phyloP scores from a whole-genome alignment of 1,140 invertebrate species.

The Drosophila mauritiana region DNA sequence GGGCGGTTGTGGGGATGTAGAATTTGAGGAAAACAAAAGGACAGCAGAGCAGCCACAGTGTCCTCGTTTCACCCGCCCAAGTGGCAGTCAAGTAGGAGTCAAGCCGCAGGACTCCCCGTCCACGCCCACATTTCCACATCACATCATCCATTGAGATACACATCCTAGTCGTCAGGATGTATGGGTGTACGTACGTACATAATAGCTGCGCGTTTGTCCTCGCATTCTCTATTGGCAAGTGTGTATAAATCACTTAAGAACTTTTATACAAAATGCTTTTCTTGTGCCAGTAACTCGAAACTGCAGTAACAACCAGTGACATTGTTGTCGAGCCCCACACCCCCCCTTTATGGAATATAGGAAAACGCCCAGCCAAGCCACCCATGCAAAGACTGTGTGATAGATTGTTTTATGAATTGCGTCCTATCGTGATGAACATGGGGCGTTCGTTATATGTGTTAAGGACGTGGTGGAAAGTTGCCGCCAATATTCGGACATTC shows the following conservation, averaged over 20 bases:
- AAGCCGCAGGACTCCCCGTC: constrained; percentile 22
- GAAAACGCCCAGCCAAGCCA: neutral
- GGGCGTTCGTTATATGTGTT: constrained; percentile 68
- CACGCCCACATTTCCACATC: neutral
- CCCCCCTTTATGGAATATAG: neutral
- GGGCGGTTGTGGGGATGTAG: constrained; percentile 1
- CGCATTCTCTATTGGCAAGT: constrained; percentile 54
- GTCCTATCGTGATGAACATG: constrained; percentile 50
- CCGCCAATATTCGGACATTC: constrained; percentile 26
- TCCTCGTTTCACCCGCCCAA: constrained; percentile 32
- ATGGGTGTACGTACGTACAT: constrained; percentile 19
- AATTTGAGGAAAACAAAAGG: constrained; percentile 37
- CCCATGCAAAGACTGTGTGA: constrained; percentile 6
- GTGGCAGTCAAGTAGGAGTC: constrained; percentile 52
- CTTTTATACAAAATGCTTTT: constrained; percentile 70
- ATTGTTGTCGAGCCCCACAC: constrained; percentile 16
- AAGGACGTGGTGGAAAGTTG: constrained; percentile 65
- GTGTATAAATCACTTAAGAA: constrained; percentile 81
- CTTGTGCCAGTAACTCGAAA: constrained; percentile 57
- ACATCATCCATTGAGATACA: constrained; percentile 7
- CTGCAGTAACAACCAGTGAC: constrained; percentile 44
- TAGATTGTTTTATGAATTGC: constrained; percentile 74
- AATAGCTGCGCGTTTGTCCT: constrained; percentile 29
- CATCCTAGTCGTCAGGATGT: neutral
- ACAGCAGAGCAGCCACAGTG: constrained; percentile 26